Evolutionary conservation across 2,888 invertebrate genomes (phyloP).

Genomic region (Myopa testacea): DNA sequence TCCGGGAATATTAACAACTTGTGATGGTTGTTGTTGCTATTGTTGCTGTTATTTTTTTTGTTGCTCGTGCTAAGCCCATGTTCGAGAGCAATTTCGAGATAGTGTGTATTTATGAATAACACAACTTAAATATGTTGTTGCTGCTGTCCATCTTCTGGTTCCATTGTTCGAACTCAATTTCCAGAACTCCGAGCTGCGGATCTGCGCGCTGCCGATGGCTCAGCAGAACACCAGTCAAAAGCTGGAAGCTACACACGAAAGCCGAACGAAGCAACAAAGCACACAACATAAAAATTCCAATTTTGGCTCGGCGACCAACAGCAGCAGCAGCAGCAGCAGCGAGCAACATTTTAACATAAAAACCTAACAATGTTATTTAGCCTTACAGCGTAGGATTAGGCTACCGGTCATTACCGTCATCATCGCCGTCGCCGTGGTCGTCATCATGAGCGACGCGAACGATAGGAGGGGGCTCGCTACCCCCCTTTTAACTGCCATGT

Average conservation of each 20-base stretch:
- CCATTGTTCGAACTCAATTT: constrained; percentile 27
- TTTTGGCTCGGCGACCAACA: constrained; percentile 21
- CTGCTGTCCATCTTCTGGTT: constrained; percentile 23
- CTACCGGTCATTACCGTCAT: constrained; percentile 59
- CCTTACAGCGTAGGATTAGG: constrained; percentile 69
- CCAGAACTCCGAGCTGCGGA: not conserved
- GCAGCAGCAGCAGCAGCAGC: constrained; percentile 33
- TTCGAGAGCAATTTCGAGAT: not conserved
- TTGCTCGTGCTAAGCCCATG: not conserved
- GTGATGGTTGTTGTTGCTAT: not conserved
- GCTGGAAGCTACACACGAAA: constrained; percentile 27
- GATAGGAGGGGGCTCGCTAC: constrained; percentile 10
- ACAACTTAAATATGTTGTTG: not conserved
- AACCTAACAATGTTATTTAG: constrained; percentile 68
- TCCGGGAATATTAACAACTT: not conserved
- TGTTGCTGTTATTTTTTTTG: constrained; percentile 8
- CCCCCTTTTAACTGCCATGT: not conserved
- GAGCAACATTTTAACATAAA: constrained; percentile 44
- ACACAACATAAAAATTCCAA: constrained; percentile 43
- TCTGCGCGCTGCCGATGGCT: not conserved
- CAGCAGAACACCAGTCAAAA: not conserved
- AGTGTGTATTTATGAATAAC: not conserved
- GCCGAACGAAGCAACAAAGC: constrained; percentile 38
- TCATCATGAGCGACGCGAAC: not conserved
- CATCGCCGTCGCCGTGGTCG: constrained; percentile 18